phyloP scores from a whole-genome alignment of 1,140 invertebrate genomes.

The Leptopilina boulardi region DNA sequence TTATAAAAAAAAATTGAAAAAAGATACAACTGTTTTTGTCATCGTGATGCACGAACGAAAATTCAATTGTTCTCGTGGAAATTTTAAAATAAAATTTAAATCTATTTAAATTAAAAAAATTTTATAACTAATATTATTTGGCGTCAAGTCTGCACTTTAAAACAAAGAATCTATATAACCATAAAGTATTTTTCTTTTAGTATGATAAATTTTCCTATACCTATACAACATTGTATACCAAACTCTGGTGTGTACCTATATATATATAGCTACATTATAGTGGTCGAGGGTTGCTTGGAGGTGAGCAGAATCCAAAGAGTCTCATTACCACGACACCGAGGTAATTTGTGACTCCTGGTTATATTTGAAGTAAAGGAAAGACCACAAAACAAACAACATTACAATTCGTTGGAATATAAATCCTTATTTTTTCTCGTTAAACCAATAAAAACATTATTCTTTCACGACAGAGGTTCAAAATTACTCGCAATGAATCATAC shows the following conservation, averaged over 20 bases:
- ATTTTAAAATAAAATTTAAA: too few species aligned
- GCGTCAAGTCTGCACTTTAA: too few species aligned
- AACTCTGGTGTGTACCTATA: not conserved
- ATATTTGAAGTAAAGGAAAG: not conserved
- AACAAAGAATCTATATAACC: too few species aligned
- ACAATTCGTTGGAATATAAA: not conserved
- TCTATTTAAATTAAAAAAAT: too few species aligned
- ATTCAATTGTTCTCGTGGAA: too few species aligned
- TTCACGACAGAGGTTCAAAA: too few species aligned
- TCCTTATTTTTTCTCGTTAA: not conserved
- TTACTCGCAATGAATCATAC: too few species aligned
- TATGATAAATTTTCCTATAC: not conserved
- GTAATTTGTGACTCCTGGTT: constrained; percentile 16
- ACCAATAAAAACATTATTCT: not conserved
- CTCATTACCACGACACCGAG: constrained; percentile 16
- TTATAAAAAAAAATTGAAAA: too few species aligned
- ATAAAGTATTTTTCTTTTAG: too few species aligned
- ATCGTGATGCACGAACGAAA: too few species aligned
- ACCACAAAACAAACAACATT: not conserved
- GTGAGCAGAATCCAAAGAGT: constrained; percentile 9
- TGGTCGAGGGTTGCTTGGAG: not conserved
- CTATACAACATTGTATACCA: constrained; percentile 7
- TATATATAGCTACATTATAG: not conserved
- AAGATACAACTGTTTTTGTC: too few species aligned
- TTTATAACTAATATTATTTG: too few species aligned